Percentiles rank a stretch among this genome's conserved stretches.
Evolutionary conservation across 1,140 invertebrate species (phyloP).

Genomic region (Cataglyphis hispanica): DNA sequence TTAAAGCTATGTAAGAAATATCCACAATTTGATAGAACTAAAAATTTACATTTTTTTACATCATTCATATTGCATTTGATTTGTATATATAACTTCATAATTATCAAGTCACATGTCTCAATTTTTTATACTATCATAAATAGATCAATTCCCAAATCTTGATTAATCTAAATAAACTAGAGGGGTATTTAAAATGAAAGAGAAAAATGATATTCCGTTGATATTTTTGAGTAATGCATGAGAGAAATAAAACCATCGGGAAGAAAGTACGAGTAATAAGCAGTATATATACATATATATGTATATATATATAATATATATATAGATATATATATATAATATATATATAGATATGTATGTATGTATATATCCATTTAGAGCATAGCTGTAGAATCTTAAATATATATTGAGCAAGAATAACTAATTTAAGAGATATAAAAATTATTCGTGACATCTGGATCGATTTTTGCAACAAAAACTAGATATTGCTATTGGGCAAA

Average conservation of each 20-base stretch:
- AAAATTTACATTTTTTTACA: constrained; percentile 3
- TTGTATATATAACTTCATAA: background rate
- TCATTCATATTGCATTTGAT: background rate
- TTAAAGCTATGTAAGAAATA: background rate
- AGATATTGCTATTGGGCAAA: constrained; percentile 9
- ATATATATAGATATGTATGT: background rate
- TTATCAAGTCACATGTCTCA: too few relatives aligned
- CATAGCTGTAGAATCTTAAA: constrained; percentile 67
- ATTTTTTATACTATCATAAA: too few relatives aligned
- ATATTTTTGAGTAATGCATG: constrained; percentile 48
- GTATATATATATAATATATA: background rate
- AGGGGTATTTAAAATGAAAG: constrained; percentile 1
- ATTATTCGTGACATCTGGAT: constrained; percentile 10
- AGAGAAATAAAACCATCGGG: constrained; percentile 61
- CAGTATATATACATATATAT: constrained; percentile 22
- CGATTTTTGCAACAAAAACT: constrained; percentile 28
- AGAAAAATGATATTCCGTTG: background rate
- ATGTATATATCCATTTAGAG: constrained; percentile 53
- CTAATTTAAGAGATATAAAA: constrained; percentile 56
- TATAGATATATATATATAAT: background rate
- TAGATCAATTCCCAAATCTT: background rate
- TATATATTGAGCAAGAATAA: constrained; percentile 46
- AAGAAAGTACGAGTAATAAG: constrained; percentile 59
- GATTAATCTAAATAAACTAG: background rate
- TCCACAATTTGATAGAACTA: background rate